Conservation (phyloP, 2,113 vertebrate species). For the Corythornis vintsioides region DNA sequence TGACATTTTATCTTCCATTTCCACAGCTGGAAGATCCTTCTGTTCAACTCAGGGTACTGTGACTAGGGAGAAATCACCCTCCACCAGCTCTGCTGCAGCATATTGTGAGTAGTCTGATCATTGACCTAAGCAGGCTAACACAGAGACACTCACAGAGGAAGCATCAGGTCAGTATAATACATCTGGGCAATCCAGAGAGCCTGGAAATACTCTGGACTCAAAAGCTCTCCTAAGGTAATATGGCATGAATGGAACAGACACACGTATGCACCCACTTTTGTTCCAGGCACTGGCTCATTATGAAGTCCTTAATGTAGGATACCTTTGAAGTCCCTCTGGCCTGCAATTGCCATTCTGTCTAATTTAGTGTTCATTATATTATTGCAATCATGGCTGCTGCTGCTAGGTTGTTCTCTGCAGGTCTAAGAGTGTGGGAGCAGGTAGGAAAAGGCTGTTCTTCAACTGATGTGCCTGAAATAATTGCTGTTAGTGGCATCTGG, state of each 20-base stretch:
- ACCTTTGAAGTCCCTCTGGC: background rate
- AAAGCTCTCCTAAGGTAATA: background rate
- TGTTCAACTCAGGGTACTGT: background rate
- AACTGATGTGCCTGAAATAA: background rate
- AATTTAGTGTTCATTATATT: background rate
- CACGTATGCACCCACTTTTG: background rate
- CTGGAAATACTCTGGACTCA: background rate
- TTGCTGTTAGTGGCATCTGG: background rate
- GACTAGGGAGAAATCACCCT: background rate
- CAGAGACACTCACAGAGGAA: background rate
- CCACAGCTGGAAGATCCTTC: background rate
- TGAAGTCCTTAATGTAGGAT: background rate
- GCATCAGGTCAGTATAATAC: background rate
- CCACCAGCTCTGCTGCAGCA: background rate
- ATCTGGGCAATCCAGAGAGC: background rate
- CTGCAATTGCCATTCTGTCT: background rate
- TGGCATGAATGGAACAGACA: accelerated
- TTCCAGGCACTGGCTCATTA: background rate
- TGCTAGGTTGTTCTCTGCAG: background rate
- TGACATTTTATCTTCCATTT: background rate
- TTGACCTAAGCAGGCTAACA: background rate
- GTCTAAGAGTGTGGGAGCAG: background rate
- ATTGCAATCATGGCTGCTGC: background rate
- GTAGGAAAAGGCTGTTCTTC: background rate
- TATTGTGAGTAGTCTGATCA: background rate